phyloP scores from a whole-genome alignment of 1,140 invertebrate genomes.

The Parapsyche elsis region DNA sequence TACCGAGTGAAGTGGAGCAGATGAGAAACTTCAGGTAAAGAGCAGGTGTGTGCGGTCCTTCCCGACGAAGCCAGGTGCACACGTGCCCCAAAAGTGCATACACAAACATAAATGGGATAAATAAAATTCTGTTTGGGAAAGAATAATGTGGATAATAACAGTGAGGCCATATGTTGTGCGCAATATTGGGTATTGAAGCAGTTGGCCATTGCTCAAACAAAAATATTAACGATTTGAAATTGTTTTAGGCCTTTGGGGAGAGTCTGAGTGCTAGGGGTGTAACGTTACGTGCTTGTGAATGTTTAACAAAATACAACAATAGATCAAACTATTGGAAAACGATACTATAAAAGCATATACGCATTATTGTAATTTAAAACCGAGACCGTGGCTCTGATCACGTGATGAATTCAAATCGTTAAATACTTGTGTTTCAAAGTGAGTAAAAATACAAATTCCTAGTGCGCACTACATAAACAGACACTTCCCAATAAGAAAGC shows the following conservation, averaged over 20 bases:
- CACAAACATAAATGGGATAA: not conserved
- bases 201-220: too few relatives aligned
- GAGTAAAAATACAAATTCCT: not conserved
- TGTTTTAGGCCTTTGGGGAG: too few relatives aligned
- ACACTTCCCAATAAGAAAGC: slow-evolving; percentile 16
- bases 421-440: too few relatives aligned
- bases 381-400: too few relatives aligned
- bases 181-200: not conserved
- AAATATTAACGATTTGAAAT: too few relatives aligned
- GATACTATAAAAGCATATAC: too few relatives aligned
- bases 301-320: too few relatives aligned
- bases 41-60: slow-evolving; percentile 5
- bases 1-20: not conserved
- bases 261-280: too few relatives aligned
- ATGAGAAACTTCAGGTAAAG: not conserved
- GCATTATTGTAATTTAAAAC: too few relatives aligned
- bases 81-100: not conserved
- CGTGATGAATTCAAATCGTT: too few relatives aligned
- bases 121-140: not conserved
- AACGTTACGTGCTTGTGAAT: too few relatives aligned
- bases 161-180: not conserved
- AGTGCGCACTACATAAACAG: not conserved
- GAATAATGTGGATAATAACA: not conserved
- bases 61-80: slow-evolving; percentile 23
- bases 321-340: too few relatives aligned